Percentiles rank a stretch among this genome's conserved stretches.
These are phyloP conservation scores for Synergus umbraculus DNA, from an alignment of 2,888 invertebrate genomes.

Conservation along the genomic window DNA sequence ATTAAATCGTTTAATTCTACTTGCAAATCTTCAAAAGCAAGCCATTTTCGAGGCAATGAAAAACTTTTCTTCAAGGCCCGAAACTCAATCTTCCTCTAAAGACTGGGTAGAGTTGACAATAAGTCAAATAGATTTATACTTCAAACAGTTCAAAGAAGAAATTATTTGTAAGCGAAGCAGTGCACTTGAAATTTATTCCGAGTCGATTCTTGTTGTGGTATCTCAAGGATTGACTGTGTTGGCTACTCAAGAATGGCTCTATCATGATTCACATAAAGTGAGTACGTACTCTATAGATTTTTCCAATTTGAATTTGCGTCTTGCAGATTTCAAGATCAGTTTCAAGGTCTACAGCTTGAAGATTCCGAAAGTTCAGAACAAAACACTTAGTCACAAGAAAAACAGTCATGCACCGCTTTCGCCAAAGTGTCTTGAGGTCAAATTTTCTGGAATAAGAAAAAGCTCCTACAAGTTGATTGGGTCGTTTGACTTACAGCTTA, in stretches of 20 bases:
- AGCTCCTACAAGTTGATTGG: constrained; percentile 66
- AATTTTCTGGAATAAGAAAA: constrained; percentile 55
- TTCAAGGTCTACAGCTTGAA: constrained; percentile 78
- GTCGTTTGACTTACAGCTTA: constrained; percentile 60
- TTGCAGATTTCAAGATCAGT: constrained; percentile 74
- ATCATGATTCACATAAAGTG: constrained; percentile 51
- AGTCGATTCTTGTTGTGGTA: constrained; percentile 73
- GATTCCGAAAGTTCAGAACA: constrained; percentile 64
- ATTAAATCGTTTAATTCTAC: constrained; percentile 78
- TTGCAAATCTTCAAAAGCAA: constrained; percentile 67
- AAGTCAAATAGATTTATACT: constrained; percentile 57
- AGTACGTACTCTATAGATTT: constrained; percentile 46
- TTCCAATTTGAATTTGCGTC: constrained; percentile 69
- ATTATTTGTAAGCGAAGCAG: constrained; percentile 38
- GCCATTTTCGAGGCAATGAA: constrained; percentile 61
- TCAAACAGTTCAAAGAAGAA: constrained; percentile 52
- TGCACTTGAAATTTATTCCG: constrained; percentile 36
- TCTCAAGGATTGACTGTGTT: constrained; percentile 68
- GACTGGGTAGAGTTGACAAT: constrained; percentile 60
- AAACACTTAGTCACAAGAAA: constrained; percentile 68
- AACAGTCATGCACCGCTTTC: constrained; percentile 67
- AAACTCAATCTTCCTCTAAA: not conserved
- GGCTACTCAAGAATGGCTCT: constrained; percentile 62
- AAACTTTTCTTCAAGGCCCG: constrained; percentile 26
- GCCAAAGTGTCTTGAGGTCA: constrained; percentile 53